These are phyloP conservation scores for Pammene aurita DNA, from an alignment of 2,888 invertebrate genomes.

Conservation along the genomic window DNA sequence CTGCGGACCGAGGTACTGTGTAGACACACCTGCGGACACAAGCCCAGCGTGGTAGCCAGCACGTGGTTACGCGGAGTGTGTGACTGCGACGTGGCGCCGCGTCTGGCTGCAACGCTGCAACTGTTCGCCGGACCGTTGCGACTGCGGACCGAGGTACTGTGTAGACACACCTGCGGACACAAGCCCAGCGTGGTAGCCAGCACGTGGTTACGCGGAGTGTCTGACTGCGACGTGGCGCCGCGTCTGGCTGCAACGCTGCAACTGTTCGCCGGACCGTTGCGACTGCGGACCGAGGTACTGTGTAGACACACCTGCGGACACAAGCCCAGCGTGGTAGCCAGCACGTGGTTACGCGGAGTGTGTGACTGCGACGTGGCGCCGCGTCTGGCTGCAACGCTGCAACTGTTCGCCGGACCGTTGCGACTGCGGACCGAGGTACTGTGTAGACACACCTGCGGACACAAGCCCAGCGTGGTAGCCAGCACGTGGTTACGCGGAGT, in stretches of 20 bases:
- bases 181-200: not conserved
- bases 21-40: not conserved
- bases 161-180: not conserved
- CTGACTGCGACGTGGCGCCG: constrained; percentile 42
- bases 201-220: constrained; percentile 51
- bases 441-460: not conserved
- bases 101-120: constrained; percentile 4
- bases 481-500: constrained; percentile 53
- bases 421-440: constrained; percentile 46
- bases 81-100: constrained; percentile 41
- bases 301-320: not conserved
- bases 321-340: not conserved
- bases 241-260: constrained; percentile 1
- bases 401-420: constrained; percentile 17
- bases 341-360: constrained; percentile 51
- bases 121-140: constrained; percentile 39
- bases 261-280: constrained; percentile 19
- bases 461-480: not conserved
- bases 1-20: constrained; percentile 43
- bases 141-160: constrained; percentile 43
- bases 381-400: constrained; percentile 1
- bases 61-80: constrained; percentile 51
- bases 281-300: constrained; percentile 46
- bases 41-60: not conserved
- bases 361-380: constrained; percentile 41